Conservation (phyloP, 2,888 invertebrate genomes). For the Eudasyphora cyanicolor region DNA sequence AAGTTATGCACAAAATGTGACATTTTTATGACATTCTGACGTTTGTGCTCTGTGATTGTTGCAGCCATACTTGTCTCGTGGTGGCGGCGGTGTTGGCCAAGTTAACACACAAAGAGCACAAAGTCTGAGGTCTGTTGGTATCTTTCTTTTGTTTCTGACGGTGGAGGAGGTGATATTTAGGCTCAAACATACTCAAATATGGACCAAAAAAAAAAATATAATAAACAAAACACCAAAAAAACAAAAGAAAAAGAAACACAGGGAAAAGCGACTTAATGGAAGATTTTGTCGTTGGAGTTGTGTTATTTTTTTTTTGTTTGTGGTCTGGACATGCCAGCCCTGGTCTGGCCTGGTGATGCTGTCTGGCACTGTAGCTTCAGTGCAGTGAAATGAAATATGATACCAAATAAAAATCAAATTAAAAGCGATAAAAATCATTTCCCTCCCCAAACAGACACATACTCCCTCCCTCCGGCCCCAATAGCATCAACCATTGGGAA, state of each 20-base stretch:
- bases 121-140: neutral
- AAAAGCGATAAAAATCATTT: constrained; percentile 76
- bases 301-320: constrained; percentile 34
- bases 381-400: constrained; percentile 74
- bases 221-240: neutral
- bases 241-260: too few relatives aligned
- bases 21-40: constrained; percentile 79
- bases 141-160: constrained; percentile 63
- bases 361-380: constrained; percentile 40
- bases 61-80: constrained; percentile 32
- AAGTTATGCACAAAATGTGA: constrained; percentile 79
- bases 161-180: constrained; percentile 29
- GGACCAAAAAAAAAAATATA: constrained; percentile 5
- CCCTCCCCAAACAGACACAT: constrained; percentile 11
- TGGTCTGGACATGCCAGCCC: constrained; percentile 1
- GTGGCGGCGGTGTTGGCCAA: neutral
- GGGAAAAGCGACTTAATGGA: constrained; percentile 26
- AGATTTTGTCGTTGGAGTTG: constrained; percentile 22
- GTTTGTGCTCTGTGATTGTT: constrained; percentile 66
- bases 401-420: constrained; percentile 78
- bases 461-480: neutral
- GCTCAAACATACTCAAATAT: constrained; percentile 12
- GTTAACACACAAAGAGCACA: constrained; percentile 17
- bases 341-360: constrained; percentile 22
- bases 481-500: neutral